Evolutionary conservation across 2,797 vertebrate species (phyloP).

Genomic region (Acanthopagrus latus): DNA sequence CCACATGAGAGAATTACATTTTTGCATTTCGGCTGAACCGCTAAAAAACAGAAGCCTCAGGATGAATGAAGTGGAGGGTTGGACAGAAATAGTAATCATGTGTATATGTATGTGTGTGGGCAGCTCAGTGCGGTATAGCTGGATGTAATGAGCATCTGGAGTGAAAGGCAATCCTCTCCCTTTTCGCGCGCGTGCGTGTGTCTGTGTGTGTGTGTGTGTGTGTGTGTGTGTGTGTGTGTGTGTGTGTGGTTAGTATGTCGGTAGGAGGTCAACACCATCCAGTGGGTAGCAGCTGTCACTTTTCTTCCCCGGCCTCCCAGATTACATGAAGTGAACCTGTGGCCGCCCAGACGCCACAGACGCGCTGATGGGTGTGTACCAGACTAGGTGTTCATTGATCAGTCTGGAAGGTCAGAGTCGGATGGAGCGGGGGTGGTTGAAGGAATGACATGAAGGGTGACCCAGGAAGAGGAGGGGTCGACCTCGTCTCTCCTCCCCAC

Average conservation of each 20-base stretch:
- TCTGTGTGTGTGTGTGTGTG: conserved; percentile 28
- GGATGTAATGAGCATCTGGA: conserved; percentile 67
- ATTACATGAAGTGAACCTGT: conserved; percentile 57
- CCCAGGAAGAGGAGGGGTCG: conserved; percentile 13
- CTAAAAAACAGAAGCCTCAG: not conserved
- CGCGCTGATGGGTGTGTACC: conserved; percentile 48
- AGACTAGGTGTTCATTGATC: conserved; percentile 75
- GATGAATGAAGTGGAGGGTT: not conserved
- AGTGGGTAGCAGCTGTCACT: conserved; percentile 72
- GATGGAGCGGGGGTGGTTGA: not conserved
- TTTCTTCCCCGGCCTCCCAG: conserved; percentile 56
- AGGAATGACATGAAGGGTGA: conserved; percentile 44
- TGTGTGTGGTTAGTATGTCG: conserved; percentile 36
- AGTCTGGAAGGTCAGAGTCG: conserved; percentile 65
- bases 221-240: conserved; percentile 29
- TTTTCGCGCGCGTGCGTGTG: conserved; percentile 18
- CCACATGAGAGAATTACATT: not conserved
- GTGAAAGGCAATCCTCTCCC: conserved; percentile 58
- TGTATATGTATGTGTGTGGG: conserved; percentile 21
- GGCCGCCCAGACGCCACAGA: conserved; percentile 43
- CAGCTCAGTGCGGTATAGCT: conserved; percentile 22
- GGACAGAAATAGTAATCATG: conserved; percentile 5
- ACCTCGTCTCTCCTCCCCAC: conserved; percentile 10
- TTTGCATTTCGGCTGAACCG: not conserved
- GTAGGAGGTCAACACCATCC: conserved; percentile 67